Base-by-base conservation (phyloP, 2,797 vertebrate species). In the Enteromius paludinosus region DNA sequence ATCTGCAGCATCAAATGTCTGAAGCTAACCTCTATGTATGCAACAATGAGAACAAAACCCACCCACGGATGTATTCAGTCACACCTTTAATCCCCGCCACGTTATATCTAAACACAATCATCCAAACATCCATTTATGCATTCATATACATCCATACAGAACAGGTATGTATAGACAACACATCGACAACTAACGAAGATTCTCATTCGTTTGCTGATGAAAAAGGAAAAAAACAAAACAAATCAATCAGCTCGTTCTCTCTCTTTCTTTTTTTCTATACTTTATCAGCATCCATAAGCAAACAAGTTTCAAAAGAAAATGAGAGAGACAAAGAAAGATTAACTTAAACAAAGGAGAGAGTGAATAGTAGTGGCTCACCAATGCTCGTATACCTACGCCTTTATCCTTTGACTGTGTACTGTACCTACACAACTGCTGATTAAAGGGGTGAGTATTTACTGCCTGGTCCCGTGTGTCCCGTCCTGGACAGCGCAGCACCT, bases 381-480 rank as follows among this genome's bases (percentile, higher is more conserved):
- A 97, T 98, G 94, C 95, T 97, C 94, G 97, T 94, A 98, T 98
- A 99, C 97, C 97, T 99, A 99, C 98, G 97, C 95, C 96, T 97
- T 97, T 93, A 96, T 93, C 93, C 94, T 91, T 93, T 94, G 90
- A 92, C 93, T 94, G 93, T 94, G 93, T 86, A 86, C 95, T 95
- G 96, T 97, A 98, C 97, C 97, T 99, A 99, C 97, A 94, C 94
- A 95, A 98, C 97, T 97, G 97, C 95, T 97, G 97, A 98, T 97
- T 96, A 97, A 97, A 96, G 97, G 97, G 95, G 95, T 96, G 98
- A 96, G 96, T 97, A 98, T 98, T 98, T 99, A 98, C 97, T 98
- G 97, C 97, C 97, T 96, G 94, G 96, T 99, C 96, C 98, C 95
- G 96, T 96, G 97, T 96, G 88, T 92, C 89, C 85, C 97, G 96